Percentiles rank a stretch among this genome's conserved stretches.
Evolutionary conservation across 2,797 vertebrate genomes (phyloP).

Genomic region (Cygnus olor): DNA sequence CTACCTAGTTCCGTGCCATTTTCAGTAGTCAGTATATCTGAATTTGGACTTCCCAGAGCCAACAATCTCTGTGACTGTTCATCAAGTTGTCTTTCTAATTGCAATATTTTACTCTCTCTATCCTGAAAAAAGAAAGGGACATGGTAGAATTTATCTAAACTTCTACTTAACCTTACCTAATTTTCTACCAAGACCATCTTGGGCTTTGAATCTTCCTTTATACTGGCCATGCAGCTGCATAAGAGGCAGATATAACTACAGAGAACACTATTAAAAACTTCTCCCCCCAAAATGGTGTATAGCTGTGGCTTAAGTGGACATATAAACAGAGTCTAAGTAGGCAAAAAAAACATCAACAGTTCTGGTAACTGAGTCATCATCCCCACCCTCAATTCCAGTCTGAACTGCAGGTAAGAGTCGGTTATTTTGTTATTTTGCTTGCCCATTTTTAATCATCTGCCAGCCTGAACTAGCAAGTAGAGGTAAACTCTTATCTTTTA

Average conservation of each 20-base stretch:
- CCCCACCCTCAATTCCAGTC: not conserved
- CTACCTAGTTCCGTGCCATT: constrained; percentile 47
- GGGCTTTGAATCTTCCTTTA: not conserved
- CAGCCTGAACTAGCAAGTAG: not conserved
- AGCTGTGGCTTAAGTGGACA: not conserved
- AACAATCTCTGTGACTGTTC: constrained; percentile 34
- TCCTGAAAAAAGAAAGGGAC: constrained; percentile 28
- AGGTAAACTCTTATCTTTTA: not conserved
- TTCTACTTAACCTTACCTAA: not conserved
- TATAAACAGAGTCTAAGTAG: not conserved
- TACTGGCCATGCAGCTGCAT: not conserved
- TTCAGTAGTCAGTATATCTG: not conserved
- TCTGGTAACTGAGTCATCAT: not conserved
- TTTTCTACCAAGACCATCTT: not conserved
- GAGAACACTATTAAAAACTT: not conserved
- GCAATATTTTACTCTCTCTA: constrained; percentile 67
- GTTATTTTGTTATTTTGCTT: no score
- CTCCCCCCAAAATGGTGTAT: accelerated
- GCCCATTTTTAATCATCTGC: not conserved
- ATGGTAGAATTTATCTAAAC: not conserved
- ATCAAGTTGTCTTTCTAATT: constrained; percentile 63
- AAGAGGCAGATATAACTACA: not conserved
- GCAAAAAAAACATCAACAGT: not conserved
- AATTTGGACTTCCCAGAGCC: not conserved
- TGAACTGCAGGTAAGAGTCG: not conserved